Base-by-base conservation (phyloP, 2,113 vertebrate genomes). In the Thymallus thymallus region DNA sequence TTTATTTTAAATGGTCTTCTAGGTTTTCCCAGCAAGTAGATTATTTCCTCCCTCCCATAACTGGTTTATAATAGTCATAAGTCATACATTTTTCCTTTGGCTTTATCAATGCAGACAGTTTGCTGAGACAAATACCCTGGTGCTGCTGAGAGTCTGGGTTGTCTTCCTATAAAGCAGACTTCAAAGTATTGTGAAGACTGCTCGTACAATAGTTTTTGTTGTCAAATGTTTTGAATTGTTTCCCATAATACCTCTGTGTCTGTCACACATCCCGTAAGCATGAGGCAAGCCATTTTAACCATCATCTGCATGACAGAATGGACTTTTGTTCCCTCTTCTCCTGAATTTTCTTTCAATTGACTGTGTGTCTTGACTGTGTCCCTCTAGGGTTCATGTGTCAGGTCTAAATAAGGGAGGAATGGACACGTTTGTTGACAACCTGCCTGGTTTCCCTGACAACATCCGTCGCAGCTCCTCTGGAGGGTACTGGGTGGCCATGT, bases 401-500 rank as follows among this genome's bases (percentile, higher is more conserved):
- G 98, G 98, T 10, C 91, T 99, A 18, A 98, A 96, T 87, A 98
- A 99, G 85, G 97, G 97, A 16, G 97, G 96, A 45, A 96, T 95
- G 86, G 97, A 99, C 85, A 93, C 96, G 14, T 99, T 99, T 69
- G 89, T 96, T 56, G 98, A 99, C 80, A 99, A 98, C 83, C 87
- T 99, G 83, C 98, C 98, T 0, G 98, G 98, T 45, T 95, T 99
- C 77, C 98, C 97, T 18, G 96, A 98, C 86, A 99, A 98, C 82
- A 96, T 99, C 82, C 94, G 97, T 0, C 91, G 93, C 66, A 98
- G 97, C 88, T 96, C 95, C 29, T 92, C 91, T 0, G 96, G 96
- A n/a, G 96, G 98, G 6, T 98, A 99, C 88, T 99, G 98, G 98
- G 94, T 99, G 10, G 92, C 94, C 76, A 96, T 97, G 95, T 80